Percentiles rank a stretch among this genome's conserved stretches.
These are phyloP conservation scores for Lophochroa leadbeateri DNA, from an alignment of 2,113 vertebrate species.

Conservation along the genomic window DNA sequence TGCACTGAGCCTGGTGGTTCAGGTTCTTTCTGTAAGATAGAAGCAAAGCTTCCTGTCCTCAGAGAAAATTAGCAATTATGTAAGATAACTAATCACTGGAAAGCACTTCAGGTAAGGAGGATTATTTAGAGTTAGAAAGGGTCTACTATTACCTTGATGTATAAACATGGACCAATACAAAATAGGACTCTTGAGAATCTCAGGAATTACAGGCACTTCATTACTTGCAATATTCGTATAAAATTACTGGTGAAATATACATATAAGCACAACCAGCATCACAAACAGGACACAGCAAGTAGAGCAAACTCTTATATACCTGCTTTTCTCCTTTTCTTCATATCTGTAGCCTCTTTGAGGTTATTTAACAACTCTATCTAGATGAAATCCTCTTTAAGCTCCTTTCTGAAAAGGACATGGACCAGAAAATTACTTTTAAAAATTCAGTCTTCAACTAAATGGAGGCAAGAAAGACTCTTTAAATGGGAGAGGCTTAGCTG, in stretches of 20 bases:
- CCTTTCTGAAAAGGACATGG: neutral
- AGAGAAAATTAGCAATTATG: neutral
- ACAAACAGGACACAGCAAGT: neutral
- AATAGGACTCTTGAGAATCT: neutral
- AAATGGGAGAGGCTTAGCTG: neutral
- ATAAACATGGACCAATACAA: neutral
- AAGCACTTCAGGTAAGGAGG: neutral
- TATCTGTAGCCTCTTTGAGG: neutral
- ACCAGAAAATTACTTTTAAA: neutral
- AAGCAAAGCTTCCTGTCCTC: neutral
- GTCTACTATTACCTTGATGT: neutral
- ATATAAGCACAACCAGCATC: neutral
- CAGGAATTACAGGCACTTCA: neutral
- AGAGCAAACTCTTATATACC: neutral
- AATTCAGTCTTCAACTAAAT: neutral
- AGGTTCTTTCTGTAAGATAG: neutral
- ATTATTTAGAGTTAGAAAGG: neutral
- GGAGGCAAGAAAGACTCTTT: neutral
- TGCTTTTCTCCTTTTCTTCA: neutral
- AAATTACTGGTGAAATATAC: neutral
- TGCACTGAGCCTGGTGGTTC: neutral
- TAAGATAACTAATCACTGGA: neutral
- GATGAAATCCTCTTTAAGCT: neutral
- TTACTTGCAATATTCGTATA: neutral
- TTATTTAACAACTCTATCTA: neutral